These are phyloP conservation scores for Molothrus ater DNA, from an alignment of 2,797 vertebrate species.

Conservation along the genomic window DNA sequence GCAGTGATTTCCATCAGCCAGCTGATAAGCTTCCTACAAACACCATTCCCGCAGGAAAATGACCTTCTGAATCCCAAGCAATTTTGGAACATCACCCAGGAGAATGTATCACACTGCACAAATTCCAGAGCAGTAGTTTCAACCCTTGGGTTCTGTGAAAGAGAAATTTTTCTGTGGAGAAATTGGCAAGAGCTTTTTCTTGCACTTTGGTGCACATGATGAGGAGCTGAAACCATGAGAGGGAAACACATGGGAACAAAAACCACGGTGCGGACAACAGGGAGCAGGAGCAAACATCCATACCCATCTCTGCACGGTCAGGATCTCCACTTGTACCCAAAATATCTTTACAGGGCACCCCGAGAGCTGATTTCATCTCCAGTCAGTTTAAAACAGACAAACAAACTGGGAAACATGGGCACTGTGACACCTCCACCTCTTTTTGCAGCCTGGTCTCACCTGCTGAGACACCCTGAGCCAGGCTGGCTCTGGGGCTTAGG, in stretches of 20 bases:
- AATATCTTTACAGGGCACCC: background rate
- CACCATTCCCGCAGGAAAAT: background rate
- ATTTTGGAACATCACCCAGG: background rate
- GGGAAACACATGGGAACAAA: background rate
- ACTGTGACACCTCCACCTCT: background rate
- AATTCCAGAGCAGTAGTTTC: background rate
- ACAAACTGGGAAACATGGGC: background rate
- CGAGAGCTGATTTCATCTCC: background rate
- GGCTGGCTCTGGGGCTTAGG: background rate
- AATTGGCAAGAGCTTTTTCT: background rate
- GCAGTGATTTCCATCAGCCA: background rate
- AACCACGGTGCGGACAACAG: accelerated
- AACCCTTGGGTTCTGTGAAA: background rate
- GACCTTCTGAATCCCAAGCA: background rate
- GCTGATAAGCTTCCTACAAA: background rate
- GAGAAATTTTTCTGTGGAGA: too few relatives aligned
- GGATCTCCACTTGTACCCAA: background rate
- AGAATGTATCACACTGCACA: background rate
- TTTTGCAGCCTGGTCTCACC: background rate
- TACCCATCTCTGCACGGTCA: background rate
- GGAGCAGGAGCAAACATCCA: background rate
- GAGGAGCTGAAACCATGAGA: background rate
- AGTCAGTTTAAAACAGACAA: background rate
- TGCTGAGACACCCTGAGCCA: background rate
- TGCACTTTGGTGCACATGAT: background rate